These are phyloP conservation scores for Diabrotica undecimpunctata DNA, from an alignment of 1,140 invertebrate genomes.

Conservation along the genomic window DNA sequence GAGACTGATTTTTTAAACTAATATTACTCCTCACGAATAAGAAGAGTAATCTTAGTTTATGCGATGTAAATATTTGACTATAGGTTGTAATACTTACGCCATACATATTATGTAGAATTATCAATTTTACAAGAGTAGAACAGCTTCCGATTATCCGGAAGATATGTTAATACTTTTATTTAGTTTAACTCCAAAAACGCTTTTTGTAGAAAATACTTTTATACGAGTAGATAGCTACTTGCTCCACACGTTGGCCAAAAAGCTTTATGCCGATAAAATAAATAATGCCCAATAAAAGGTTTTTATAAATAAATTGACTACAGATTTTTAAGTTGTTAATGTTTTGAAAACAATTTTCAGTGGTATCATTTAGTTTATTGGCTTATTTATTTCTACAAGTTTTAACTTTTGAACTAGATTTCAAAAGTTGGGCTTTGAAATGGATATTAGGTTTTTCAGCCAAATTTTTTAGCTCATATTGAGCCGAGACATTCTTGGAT, in stretches of 20 bases:
- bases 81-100: conserved; percentile 10
- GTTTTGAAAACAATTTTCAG: neutral
- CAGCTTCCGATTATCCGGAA: conserved; percentile 22
- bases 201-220: conserved; percentile 26
- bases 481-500: conserved; percentile 25
- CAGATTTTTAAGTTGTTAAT: neutral
- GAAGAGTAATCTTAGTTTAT: conserved; percentile 16
- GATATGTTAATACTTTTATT: conserved; percentile 28
- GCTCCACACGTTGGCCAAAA: conserved; percentile 4
- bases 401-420: neutral
- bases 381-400: neutral
- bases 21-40: conserved; percentile 24
- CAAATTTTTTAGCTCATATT: conserved; percentile 29
- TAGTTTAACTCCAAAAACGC: conserved; percentile 24
- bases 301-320: neutral
- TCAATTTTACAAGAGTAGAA: conserved; percentile 17
- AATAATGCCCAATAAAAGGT: neutral
- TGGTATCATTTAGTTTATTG: neutral
- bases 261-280: neutral
- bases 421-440: neutral
- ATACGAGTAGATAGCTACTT: conserved; percentile 8
- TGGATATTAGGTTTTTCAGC: neutral
- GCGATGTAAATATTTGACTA: conserved; percentile 18
- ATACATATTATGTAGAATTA: conserved; percentile 17
- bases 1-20: conserved; percentile 29